Percentiles rank a stretch among this genome's conserved stretches.
Evolutionary conservation across 1,140 invertebrate genomes (phyloP).

Genomic region (Drosophila lacteicornis): DNA sequence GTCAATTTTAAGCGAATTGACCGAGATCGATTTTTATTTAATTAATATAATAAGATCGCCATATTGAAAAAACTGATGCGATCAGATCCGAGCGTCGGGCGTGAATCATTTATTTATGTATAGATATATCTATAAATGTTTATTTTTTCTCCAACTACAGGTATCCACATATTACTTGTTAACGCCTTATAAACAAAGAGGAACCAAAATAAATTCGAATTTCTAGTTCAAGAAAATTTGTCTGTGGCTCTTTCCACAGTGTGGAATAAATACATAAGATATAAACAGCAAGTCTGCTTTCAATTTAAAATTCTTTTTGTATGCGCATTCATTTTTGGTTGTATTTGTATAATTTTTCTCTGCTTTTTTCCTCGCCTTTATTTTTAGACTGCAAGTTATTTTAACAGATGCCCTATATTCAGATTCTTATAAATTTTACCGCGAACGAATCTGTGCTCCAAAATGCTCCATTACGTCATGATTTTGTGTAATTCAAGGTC

Average conservation of each 20-base stretch:
- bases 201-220: neutral
- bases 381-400: neutral
- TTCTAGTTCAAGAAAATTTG: neutral
- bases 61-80: too few species aligned
- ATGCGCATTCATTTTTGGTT: neutral
- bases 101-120: neutral
- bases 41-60: too few species aligned
- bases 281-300: constrained; percentile 3
- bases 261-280: constrained; percentile 4
- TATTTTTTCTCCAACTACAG: neutral
- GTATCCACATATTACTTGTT: too few species aligned
- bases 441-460: too few species aligned
- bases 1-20: too few species aligned
- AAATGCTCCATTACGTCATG: too few species aligned
- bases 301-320: constrained; percentile 1
- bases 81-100: neutral
- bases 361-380: neutral
- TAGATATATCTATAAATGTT: neutral
- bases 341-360: neutral
- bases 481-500: too few species aligned
- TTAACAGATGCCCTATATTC: neutral
- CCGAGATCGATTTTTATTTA: too few species aligned
- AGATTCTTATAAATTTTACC: too few species aligned
- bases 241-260: neutral
- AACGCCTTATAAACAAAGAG: neutral